Conservation (phyloP, 2,888 invertebrate species). For the Ligdia adustata region DNA sequence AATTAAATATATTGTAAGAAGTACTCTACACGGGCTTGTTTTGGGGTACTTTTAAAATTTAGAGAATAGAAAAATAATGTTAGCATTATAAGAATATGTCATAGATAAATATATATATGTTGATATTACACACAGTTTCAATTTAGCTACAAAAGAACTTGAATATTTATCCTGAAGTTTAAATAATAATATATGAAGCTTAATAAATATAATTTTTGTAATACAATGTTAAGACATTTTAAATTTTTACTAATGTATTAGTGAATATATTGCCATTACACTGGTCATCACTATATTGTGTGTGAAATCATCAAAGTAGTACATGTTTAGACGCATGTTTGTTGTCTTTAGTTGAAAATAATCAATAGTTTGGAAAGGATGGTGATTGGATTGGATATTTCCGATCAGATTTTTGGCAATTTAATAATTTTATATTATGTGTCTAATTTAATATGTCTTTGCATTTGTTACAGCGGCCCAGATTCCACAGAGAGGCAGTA, state of each 20-base stretch:
- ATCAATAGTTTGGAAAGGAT: background rate
- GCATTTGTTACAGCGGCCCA: constrained; percentile 91
- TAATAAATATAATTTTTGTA: background rate
- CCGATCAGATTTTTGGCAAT: too few species aligned
- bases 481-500: constrained; percentile 95
- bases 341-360: constrained; percentile 60
- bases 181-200: background rate
- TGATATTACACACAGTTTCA: constrained; percentile 23
- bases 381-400: too few species aligned
- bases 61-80: constrained; percentile 33
- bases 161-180: background rate
- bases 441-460: constrained; percentile 30
- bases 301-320: constrained; percentile 51
- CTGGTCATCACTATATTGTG: constrained; percentile 35
- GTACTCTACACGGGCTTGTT: too few species aligned
- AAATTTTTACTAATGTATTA: too few species aligned
- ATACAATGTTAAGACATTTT: too few species aligned
- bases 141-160: background rate
- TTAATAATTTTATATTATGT: background rate
- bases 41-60: too few species aligned
- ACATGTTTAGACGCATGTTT: constrained; percentile 78
- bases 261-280: too few species aligned
- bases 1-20: too few species aligned
- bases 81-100: constrained; percentile 23
- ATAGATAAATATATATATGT: constrained; percentile 4